Evolutionary conservation across 2,888 invertebrate species (phyloP), one percentile per base, ranked within the genome.

Genomic region (Marasmarcha lunaedactyla): DNA sequence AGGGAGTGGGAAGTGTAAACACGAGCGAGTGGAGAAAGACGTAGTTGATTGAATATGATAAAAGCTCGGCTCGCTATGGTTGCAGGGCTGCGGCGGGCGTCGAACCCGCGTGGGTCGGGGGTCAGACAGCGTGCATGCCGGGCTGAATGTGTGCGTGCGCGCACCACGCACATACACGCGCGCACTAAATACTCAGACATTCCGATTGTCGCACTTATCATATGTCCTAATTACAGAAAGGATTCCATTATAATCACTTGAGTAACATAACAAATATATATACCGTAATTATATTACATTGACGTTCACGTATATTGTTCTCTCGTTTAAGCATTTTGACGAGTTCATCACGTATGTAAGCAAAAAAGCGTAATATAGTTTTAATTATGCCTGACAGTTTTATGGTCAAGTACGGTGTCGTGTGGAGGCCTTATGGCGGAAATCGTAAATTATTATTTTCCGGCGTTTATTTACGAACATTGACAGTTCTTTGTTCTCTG

Each of bases 51-150:
- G 7, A 20, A 20, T 20, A 20, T 20, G 20, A 20, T 20, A 20
- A 20, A 20, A 20, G 20, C 20, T 5, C 3, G 35, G 27, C 33
- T 42, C 42, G 51, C 46, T 43, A 49, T 40, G 50, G 47, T 46
- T n/a, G 54, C 38, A 51, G 57, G 51, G 53, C 49, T 50, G 40
- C 51, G 48, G 45, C 68, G 79, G 72, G 51, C 83, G 54, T 69
- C 72, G 79, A 81, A 71, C 81, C 61, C 67, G 72, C 70, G 76
- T 72, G 76, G 79, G 81, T 81, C 83, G 77, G 60, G 77, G 83
- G 83, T 81, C 78, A 79, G 64, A 59, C 67, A 73, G 65, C 74
- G 65, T 69, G 73, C 74, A 66, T 58, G 68, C 62, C 61, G 58
- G 59, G 45, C 34, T 4, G 9, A 12, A 3, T 60, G 51, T 65